phyloP scores from a whole-genome alignment of 2,113 vertebrate genomes.

The Polyodon spathula region DNA sequence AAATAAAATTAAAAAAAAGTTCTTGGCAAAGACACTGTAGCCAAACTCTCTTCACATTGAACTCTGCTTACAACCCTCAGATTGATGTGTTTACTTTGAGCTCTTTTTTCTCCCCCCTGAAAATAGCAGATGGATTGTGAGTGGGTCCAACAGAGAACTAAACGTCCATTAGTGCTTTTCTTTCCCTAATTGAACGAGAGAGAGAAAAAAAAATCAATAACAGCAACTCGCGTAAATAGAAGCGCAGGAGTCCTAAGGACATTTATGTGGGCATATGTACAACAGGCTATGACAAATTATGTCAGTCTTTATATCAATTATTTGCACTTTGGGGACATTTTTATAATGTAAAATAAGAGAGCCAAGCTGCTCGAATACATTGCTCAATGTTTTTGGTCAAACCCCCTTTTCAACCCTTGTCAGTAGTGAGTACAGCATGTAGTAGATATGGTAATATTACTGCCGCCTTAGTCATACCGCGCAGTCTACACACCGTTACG shows the following conservation, averaged over 20 bases:
- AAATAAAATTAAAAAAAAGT: too few species aligned
- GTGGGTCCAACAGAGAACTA: constrained; percentile 24
- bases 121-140: constrained; percentile 29
- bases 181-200: neutral
- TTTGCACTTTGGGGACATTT: constrained; percentile 22
- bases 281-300: constrained; percentile 16
- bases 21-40: too few species aligned
- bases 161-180: neutral
- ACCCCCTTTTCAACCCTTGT: too few species aligned
- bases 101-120: too few species aligned
- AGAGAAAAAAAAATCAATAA: constrained; percentile 20
- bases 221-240: constrained; percentile 18
- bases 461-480: too few species aligned
- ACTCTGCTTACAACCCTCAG: too few species aligned
- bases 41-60: too few species aligned
- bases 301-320: constrained; percentile 26
- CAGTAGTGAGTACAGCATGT: too few species aligned
- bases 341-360: constrained; percentile 18
- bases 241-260: constrained; percentile 21
- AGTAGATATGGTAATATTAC: too few species aligned
- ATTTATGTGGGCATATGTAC: constrained; percentile 30
- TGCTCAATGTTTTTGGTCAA: too few species aligned
- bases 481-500: too few species aligned
- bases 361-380: constrained; percentile 5
- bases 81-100: too few species aligned